These are phyloP conservation scores for Aplodontia rufa DNA, from an alignment of 2,113 vertebrate species.

Conservation along the genomic window DNA sequence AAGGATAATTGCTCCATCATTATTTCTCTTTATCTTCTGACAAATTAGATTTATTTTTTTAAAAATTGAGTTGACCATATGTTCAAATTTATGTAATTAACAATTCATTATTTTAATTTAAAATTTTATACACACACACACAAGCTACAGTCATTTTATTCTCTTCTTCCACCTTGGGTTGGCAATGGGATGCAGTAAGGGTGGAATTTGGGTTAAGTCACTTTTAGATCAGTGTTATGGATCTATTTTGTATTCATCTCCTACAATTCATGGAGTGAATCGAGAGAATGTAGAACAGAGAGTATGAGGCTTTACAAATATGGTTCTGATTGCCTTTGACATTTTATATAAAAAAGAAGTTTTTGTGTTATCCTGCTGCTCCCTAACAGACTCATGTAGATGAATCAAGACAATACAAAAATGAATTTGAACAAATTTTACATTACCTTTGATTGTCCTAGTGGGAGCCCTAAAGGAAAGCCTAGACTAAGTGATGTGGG, in stretches of 20 bases:
- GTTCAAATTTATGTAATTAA: constrained; percentile 55
- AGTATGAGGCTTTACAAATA: constrained; percentile 16
- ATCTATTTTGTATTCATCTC: constrained; percentile 41
- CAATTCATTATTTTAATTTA: constrained; percentile 66
- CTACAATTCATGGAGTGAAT: neutral
- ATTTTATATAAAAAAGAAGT: constrained; percentile 34
- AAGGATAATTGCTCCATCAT: constrained; percentile 42
- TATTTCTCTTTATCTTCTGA: constrained; percentile 70
- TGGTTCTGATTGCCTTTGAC: constrained; percentile 31
- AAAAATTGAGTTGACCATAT: constrained; percentile 67
- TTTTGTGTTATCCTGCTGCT: constrained; percentile 50
- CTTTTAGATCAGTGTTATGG: neutral
- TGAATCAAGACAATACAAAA: constrained; percentile 38
- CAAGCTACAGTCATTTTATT: neutral
- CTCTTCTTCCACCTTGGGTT: neutral
- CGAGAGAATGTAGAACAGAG: neutral
- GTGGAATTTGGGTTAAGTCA: neutral
- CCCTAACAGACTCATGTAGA: neutral
- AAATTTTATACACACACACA: constrained; percentile 6
- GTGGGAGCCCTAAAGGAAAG: constrained; percentile 11
- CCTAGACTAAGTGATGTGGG: neutral
- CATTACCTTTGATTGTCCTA: constrained; percentile 53
- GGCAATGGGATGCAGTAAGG: neutral
- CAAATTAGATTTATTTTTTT: constrained; percentile 67
- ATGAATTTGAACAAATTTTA: constrained; percentile 59